phyloP scores from a whole-genome alignment of 2,888 invertebrate genomes.

The Noctua comes region DNA sequence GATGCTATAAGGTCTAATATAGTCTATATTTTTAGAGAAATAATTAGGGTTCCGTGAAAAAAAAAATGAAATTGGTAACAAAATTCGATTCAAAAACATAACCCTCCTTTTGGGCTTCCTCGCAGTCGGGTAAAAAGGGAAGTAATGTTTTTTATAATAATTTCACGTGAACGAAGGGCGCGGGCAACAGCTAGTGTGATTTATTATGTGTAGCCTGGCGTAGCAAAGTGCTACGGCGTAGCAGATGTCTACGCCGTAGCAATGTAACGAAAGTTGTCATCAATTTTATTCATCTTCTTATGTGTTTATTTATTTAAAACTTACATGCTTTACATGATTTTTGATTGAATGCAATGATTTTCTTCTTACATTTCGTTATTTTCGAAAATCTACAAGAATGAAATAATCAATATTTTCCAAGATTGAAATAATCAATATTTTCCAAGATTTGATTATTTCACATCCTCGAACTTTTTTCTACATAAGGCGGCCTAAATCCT shows the following conservation, averaged over 20 bases:
- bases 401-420: not conserved
- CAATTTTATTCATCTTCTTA: not conserved
- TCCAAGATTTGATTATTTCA: no score
- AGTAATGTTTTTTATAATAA: no score
- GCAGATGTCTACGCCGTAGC: conserved; percentile 12
- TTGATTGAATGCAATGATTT: not conserved
- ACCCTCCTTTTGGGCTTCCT: no score
- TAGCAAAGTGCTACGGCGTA: conserved; percentile 22
- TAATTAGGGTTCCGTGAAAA: no score
- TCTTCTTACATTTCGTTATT: not conserved
- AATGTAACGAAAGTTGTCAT: not conserved
- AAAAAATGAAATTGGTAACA: no score
- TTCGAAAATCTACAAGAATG: not conserved
- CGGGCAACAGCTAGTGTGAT: no score
- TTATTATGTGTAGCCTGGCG: not conserved
- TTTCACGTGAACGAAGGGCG: no score
- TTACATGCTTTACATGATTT: not conserved
- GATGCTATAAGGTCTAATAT: no score
- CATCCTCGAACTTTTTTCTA: not conserved
- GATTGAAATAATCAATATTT: not conserved
- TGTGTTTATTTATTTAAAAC: not conserved
- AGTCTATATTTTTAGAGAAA: no score
- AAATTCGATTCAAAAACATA: no score
- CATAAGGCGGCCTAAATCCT: not conserved
- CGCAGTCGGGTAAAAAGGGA: no score